Base-by-base conservation (phyloP, 2,797 vertebrate genomes). In the Catostomus latipinnis region DNA sequence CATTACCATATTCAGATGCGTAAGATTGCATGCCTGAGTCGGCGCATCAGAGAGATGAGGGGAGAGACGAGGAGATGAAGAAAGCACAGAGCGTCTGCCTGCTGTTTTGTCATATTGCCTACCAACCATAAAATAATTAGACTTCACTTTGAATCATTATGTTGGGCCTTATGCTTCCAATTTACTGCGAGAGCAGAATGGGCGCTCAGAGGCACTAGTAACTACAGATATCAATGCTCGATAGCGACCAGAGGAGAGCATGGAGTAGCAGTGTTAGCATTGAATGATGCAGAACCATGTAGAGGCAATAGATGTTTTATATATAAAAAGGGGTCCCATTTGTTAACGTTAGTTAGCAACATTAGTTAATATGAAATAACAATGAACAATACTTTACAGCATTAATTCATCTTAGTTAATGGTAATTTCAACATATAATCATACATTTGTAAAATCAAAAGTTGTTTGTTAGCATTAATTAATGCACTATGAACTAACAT, bases 61-160 rank as follows among this genome's bases (percentile, higher is more conserved):
- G 45, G 76, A 63, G 65, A 49, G 46, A 34, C 34, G 34, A 50
- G 57, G 71, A 53, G 69, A 75, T 57, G 63, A 75, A 79, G 66
- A 18, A 58, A 45, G 60, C 46, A 50, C 58, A 67, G 68, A 78
- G 78, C 75, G 79, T 86, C 83, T 81, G 81, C 76, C 77, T 60
- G 84, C 79, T 84, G 83, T 78, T 84, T 74, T 72, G 83, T 74
- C 84, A 84, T 79, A 74, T 84, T 45, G 82, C 83, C 84, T 81
- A 57, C 82, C 80, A 80, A 86, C 83, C 69, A 77, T 63, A 58
- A 82, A 87, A 88, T 89, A 87, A 89, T 89, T 86, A 87, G 74
- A 86, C 86, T 88, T 89, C 88, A 84, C 82, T 88, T 89, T 86
- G 85, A 80, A 86, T 87, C 82, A 86, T 84, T 87, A 89, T 82